Conservation (phyloP, 2,113 vertebrate genomes). For the Antechinus stuartii region DNA sequence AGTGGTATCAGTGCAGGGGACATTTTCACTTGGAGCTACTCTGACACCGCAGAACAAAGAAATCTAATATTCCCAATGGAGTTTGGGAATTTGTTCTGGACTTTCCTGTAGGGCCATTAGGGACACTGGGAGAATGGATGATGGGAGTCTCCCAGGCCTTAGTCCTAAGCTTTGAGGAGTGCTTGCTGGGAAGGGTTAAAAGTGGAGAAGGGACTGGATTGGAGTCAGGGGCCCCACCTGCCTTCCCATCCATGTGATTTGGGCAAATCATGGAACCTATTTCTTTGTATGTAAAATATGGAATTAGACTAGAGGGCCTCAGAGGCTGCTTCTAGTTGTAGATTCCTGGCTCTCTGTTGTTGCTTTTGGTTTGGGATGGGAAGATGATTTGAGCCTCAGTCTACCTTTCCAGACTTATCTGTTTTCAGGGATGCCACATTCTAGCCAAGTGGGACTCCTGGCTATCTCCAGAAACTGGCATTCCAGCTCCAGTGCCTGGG, state of each 20-base stretch:
- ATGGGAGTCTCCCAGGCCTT: not conserved
- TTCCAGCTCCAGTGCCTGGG: not conserved
- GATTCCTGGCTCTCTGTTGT: not conserved
- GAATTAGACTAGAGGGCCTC: not conserved
- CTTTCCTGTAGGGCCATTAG: not conserved
- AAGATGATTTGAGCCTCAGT: not conserved
- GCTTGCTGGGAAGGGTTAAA: not conserved
- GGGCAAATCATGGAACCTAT: not conserved
- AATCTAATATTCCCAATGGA: not conserved
- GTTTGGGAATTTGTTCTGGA: not conserved
- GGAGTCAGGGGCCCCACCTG: no score
- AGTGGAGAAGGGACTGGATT: no score
- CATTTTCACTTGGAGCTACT: not conserved
- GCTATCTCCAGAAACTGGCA: no score
- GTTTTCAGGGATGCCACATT: not conserved
- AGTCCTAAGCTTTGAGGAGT: not conserved
- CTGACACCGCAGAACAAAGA: not conserved
- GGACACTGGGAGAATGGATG: not conserved
- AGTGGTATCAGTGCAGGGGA: not conserved
- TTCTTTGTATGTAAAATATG: not conserved
- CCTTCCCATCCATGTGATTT: no score
- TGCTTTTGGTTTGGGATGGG: not conserved
- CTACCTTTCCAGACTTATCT: not conserved
- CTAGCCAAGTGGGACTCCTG: not conserved
- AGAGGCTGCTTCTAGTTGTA: not conserved